Evolutionary conservation across 2,113 vertebrate genomes (phyloP).

Genomic region (Sinocyclocheilus anshuiensis): DNA sequence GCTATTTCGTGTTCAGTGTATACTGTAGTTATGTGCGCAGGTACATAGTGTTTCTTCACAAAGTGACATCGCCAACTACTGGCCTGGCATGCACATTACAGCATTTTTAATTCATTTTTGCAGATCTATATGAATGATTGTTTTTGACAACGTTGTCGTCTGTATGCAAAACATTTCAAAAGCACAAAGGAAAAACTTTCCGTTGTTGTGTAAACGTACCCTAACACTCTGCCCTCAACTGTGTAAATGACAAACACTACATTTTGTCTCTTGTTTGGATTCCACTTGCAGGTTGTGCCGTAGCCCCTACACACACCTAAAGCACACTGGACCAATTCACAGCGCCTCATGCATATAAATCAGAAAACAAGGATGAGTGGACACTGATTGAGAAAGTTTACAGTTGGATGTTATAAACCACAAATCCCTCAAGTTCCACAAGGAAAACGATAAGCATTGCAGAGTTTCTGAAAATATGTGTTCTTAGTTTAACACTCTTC

Average conservation of each 20-base stretch:
- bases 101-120: no score
- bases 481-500: not conserved
- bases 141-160: not conserved
- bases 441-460: not conserved
- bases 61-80: not conserved
- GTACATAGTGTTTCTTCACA: no score
- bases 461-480: not conserved
- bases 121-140: no score
- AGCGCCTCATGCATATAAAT: no score
- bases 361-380: not conserved
- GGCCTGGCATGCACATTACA: not conserved
- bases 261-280: not conserved
- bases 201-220: not conserved
- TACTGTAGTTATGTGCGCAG: no score
- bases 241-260: not conserved
- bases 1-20: no score
- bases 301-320: no score
- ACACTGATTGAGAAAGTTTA: not conserved
- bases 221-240: not conserved
- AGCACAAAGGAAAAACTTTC: no score
- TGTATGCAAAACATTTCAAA: no score
- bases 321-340: no score
- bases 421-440: not conserved
- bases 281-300: not conserved
- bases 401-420: not conserved